phyloP scores from a whole-genome alignment of 2,888 invertebrate genomes.

The Rhimphoctona megacephalus region DNA sequence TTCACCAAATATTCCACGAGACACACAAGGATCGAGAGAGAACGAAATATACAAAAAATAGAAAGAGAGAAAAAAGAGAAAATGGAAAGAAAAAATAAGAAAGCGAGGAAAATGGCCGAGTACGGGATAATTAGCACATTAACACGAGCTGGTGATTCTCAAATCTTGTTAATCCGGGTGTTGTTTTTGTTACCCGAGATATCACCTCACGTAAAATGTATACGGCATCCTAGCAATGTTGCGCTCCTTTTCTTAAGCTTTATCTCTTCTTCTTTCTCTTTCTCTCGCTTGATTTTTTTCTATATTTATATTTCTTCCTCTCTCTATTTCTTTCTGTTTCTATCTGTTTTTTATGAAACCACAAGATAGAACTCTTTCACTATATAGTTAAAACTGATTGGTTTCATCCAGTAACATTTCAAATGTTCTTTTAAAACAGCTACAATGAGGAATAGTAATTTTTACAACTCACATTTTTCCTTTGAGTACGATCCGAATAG shows the following conservation, averaged over 20 bases:
- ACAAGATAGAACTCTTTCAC: too few species aligned
- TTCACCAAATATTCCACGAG: slow-evolving; percentile 44
- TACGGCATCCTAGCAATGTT: background rate
- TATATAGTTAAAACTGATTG: too few species aligned
- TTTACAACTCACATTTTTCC: too few species aligned
- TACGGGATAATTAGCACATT: slow-evolving; percentile 78
- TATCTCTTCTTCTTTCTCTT: too few species aligned
- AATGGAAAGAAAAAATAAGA: slow-evolving; percentile 42
- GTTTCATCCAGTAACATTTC: too few species aligned
- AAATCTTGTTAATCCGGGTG: slow-evolving; percentile 74
- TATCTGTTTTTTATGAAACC: too few species aligned
- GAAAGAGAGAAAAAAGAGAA: slow-evolving; percentile 19
- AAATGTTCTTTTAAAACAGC: too few species aligned
- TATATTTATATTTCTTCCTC: background rate
- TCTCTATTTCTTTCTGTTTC: too few species aligned
- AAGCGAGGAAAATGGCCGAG: slow-evolving; percentile 37
- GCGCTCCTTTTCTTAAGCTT: too few species aligned
- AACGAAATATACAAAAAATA: background rate
- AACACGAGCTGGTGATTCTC: slow-evolving; percentile 73
- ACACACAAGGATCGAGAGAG: background rate
- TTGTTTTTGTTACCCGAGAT: slow-evolving; percentile 26
- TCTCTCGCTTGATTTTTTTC: background rate
- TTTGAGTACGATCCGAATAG: too few species aligned
- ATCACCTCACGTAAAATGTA: background rate
- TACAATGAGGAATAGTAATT: too few species aligned